Evolutionary conservation across 2,888 invertebrate species (phyloP), one percentile per base, ranked within the genome.

Genomic region (Acleris literana): DNA sequence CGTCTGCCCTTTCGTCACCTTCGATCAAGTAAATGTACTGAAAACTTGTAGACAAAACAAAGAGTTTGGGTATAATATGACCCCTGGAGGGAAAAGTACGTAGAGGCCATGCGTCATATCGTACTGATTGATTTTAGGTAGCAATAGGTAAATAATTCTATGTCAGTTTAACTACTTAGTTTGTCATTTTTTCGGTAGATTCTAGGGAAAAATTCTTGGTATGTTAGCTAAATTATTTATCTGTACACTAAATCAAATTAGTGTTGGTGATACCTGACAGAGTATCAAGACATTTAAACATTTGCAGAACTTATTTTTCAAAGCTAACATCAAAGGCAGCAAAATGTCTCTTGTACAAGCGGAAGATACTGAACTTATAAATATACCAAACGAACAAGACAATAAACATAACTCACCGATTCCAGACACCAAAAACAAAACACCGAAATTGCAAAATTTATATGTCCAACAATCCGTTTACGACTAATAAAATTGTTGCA

Each of bases 401-500:
- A 17, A n/a, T n/a, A 57, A 9, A 17, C 22, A 25, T 52, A 22
- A 16, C 13, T 52, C 25, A 22, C 25, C 13, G 20, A 25, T 16
- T 20, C n/a, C 18, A 22, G 20, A 22, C 56, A 2, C 46, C 25
- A 25, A 13, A 57, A 46, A 46, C 44, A 57, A 16, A 57, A 57
- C 25, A 25, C n/a, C 57, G 57, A 25, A 57, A 57, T 57, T 57
- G 57, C 25, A 44, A 59, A 59, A 48, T 59, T 59, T 59, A 76
- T 71, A 69, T 68, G 74, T 74, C 52, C 57, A 69, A 70, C 58
- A 63, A 61, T 64, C 71, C 75, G 74, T 81, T 79, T 81, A 77
- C 78, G 80, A 75, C 75, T 80, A 80, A 82, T 83, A 84, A 83
- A 84, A 81, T 79, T 74, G 77, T 76, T 83, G 82, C 84, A 82